phyloP scores from a whole-genome alignment of 2,797 vertebrate species.

The Heteromormyrus szaboi region DNA sequence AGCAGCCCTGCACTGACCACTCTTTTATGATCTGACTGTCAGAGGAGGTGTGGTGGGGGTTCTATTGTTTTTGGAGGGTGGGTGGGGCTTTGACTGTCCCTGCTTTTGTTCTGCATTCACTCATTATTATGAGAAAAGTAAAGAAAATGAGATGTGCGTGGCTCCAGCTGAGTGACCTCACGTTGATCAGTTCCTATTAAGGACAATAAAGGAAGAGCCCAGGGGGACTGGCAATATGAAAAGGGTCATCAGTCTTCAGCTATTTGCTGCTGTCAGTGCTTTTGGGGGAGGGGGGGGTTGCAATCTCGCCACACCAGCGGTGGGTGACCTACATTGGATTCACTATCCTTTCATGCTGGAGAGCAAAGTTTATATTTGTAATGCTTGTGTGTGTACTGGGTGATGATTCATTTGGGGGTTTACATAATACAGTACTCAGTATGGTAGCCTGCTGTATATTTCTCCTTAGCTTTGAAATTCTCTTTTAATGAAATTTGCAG shows the following conservation, averaged over 20 bases:
- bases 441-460: not conserved
- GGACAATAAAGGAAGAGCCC: slow-evolving; percentile 44
- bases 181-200: slow-evolving; percentile 41
- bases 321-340: not conserved
- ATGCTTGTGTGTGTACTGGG: not conserved
- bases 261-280: slow-evolving; percentile 43
- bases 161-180: slow-evolving; percentile 31
- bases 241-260: slow-evolving; percentile 50
- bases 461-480: not conserved
- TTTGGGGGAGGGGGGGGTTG: not conserved
- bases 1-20: not conserved
- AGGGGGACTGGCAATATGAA: slow-evolving; percentile 41
- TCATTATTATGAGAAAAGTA: slow-evolving; percentile 28
- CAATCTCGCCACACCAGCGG: slow-evolving; percentile 23
- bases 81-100: not conserved
- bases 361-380: slow-evolving; percentile 8
- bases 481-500: not conserved
- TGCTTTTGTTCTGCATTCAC: slow-evolving; percentile 26
- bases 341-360: not conserved
- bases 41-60: not conserved
- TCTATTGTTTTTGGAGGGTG: not conserved
- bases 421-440: not conserved
- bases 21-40: not conserved
- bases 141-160: slow-evolving; percentile 28
- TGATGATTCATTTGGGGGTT: not conserved